Percentiles rank a stretch among this genome's conserved stretches.
phyloP scores from a whole-genome alignment of 2,113 vertebrate species.

The Haemorhous mexicanus region DNA sequence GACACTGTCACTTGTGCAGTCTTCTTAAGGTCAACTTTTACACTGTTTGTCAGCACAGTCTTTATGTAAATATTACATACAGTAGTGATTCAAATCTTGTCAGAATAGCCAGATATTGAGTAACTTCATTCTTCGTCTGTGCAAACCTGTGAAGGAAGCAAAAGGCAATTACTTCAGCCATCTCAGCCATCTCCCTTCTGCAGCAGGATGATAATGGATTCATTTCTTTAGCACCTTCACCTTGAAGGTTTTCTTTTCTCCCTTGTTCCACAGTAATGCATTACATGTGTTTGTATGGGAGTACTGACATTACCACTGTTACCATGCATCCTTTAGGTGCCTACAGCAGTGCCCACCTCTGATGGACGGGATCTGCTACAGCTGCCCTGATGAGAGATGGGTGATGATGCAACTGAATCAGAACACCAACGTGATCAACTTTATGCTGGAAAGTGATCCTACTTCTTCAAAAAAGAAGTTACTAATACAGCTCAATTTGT shows the following conservation, averaged over 20 bases:
- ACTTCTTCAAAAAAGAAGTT: background rate
- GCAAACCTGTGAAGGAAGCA: constrained; percentile 83
- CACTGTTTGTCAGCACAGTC: constrained; percentile 64
- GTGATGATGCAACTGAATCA: background rate
- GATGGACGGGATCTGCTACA: background rate
- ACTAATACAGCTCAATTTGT: background rate
- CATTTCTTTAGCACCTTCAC: background rate
- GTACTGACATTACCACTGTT: background rate
- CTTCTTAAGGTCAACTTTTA: constrained; percentile 55
- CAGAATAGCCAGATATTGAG: constrained; percentile 25
- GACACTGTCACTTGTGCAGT: constrained; percentile 74
- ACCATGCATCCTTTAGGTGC: rapidly evolving
- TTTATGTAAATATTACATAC: constrained; percentile 85
- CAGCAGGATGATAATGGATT: background rate
- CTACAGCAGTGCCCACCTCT: background rate
- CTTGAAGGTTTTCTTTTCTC: background rate
- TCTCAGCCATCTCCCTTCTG: background rate
- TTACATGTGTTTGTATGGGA: background rate
- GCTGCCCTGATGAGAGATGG: background rate
- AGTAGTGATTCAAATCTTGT: constrained; percentile 82
- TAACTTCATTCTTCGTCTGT: constrained; percentile 93
- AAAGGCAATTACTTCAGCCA: background rate
- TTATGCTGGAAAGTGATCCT: background rate
- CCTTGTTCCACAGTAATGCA: background rate
- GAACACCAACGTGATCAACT: background rate